Evolutionary conservation across 2,888 invertebrate genomes (phyloP).

Genomic region (Clunio marinus): DNA sequence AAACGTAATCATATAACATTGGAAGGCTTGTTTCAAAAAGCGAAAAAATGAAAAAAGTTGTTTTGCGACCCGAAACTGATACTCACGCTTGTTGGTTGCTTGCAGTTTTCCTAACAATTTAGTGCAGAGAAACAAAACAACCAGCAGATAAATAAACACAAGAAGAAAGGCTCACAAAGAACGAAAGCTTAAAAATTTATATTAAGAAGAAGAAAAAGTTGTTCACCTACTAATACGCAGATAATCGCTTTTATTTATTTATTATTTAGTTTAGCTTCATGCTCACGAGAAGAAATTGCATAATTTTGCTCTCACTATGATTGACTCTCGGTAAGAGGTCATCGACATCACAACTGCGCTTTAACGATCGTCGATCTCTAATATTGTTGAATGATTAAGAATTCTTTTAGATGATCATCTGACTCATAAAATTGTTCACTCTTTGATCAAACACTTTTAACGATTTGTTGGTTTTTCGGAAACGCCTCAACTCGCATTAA

Average conservation of each 20-base stretch:
- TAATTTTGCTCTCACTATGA: slow-evolving; percentile 15
- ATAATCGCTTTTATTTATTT: slow-evolving; percentile 30
- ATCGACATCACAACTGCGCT: no score
- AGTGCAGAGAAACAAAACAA: not conserved
- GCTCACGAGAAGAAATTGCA: slow-evolving; percentile 9
- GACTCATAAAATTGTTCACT: not conserved
- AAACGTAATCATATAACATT: slow-evolving; percentile 16
- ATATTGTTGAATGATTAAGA: not conserved
- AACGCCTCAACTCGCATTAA: not conserved
- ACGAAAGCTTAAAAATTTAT: slow-evolving; percentile 30
- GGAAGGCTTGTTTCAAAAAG: not conserved
- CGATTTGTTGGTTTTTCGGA: not conserved
- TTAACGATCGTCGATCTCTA: not conserved
- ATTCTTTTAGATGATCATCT: not conserved
- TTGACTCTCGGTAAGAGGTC: slow-evolving; percentile 25
- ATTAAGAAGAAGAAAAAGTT: no score
- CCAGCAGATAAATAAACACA: slow-evolving; percentile 29
- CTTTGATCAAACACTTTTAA: no score
- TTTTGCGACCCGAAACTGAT: not conserved
- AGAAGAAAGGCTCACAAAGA: slow-evolving; percentile 24
- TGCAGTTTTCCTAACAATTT: not conserved
- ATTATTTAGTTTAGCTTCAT: no score
- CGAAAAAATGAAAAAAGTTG: not conserved
- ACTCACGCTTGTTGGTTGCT: not conserved
- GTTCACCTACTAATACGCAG: slow-evolving; percentile 38